phyloP scores from a whole-genome alignment of 2,113 vertebrate genomes.

The Hemichromis elongatus region DNA sequence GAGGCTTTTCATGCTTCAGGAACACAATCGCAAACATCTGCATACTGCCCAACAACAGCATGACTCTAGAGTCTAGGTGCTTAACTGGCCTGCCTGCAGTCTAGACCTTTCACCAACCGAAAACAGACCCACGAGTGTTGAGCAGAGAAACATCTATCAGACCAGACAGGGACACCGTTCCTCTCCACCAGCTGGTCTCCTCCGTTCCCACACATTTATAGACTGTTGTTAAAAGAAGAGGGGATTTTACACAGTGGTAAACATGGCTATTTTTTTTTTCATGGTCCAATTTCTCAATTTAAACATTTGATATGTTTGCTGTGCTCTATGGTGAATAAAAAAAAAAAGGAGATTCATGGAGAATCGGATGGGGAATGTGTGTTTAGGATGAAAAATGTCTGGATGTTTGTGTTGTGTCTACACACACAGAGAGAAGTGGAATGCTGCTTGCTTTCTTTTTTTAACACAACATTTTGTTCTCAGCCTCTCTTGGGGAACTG shows the following conservation, averaged over 20 bases:
- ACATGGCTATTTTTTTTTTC: background rate
- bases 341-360: background rate
- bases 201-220: background rate
- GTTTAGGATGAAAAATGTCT: background rate
- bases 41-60: background rate
- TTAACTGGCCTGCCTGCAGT: background rate
- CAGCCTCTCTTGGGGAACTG: background rate
- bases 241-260: background rate
- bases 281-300: background rate
- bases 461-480: background rate
- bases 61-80: background rate
- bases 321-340: background rate
- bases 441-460: constrained; percentile 15
- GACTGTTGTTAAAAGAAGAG: background rate
- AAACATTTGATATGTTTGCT: background rate
- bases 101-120: background rate
- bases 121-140: background rate
- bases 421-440: constrained; percentile 39
- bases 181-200: background rate
- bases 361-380: background rate
- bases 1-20: background rate
- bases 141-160: background rate
- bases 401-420: background rate
- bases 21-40: background rate
- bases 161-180: background rate